phyloP scores from a whole-genome alignment of 1,140 invertebrate species.

The Pseudachorutes palmiensis region DNA sequence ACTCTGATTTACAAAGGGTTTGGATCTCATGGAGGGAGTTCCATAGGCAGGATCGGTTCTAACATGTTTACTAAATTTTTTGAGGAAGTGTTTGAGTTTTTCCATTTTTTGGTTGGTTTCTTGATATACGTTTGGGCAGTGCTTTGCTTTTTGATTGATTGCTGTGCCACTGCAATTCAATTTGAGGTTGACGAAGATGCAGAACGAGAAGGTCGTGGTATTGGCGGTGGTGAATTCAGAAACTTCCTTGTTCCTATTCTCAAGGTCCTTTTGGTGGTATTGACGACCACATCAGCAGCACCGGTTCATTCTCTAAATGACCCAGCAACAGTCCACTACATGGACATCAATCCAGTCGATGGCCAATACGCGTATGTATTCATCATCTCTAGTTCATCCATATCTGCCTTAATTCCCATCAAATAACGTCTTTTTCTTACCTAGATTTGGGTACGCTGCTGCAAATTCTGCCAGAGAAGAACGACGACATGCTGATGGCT shows the following conservation, averaged over 20 bases:
- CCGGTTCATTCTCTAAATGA: neutral
- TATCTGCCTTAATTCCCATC: neutral
- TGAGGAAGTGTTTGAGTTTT: neutral
- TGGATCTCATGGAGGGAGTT: no score
- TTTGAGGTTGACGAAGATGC: neutral
- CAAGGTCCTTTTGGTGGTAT: neutral
- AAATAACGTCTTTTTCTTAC: neutral
- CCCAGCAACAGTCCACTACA: neutral
- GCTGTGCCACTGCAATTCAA: neutral
- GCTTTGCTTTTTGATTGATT: neutral
- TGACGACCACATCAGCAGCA: neutral
- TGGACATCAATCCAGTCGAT: neutral
- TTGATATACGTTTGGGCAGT: neutral
- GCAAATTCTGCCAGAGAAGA: constrained; percentile 26
- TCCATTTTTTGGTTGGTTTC: neutral
- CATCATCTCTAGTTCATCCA: neutral
- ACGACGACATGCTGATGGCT: constrained; percentile 40
- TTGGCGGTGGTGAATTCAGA: neutral
- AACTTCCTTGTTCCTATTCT: neutral
- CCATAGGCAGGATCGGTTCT: no score
- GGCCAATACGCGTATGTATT: neutral
- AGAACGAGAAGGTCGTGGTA: neutral
- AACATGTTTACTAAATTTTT: neutral
- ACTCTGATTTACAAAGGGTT: no score
- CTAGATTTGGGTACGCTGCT: constrained; percentile 28